Evolutionary conservation across 2,113 vertebrate genomes (phyloP), one percentile per base, ranked within the genome.

Genomic region (Anolis sagrei): DNA sequence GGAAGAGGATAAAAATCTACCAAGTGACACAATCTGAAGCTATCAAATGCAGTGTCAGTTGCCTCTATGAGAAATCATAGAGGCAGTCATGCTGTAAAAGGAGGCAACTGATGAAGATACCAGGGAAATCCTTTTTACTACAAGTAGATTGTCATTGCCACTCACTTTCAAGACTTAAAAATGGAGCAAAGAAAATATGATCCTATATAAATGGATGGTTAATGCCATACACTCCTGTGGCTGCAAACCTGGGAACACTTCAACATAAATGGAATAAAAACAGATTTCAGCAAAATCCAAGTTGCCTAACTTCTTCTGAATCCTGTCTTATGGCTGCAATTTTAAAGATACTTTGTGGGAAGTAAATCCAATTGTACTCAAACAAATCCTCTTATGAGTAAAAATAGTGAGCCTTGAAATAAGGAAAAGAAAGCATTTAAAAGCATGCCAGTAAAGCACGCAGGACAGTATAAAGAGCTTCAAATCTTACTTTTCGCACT

Each of bases 401-500:
- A 79, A 66, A n/a, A 79, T 66, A 39, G 36, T 23, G 5, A 36
- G 34, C 8, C 39, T 48, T 81, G n/a, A 19, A 49, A 49, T 29
- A 62, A 66, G 39, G 66, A 49, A 48, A 75, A 44, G 29, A 29
- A 9, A 39, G 27, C 36, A 75, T 69, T 5, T 86, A 82, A 92
- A 84, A 75, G 81, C 73, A 34, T 0, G 21, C 64, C 6, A 54
- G 81, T 82, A 85, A 5, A 7, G 82, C 6, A 90, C 13, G 18
- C 54, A 58, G 54, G 18, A 16, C 13, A 58, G 54, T 58, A 13
- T 58, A 58, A 13, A 58, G 3, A 58, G 54, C 13, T 58, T 18
- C 54, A 58, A 58, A 58, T 58, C 13, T 58, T 58, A 58, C 54
- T 58, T 58, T 58, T 58, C 16, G 1, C 13, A 58, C 11, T 58